A percentile compares a stretch with the other conserved stretches of the same genome.
These are phyloP conservation scores for Eueremaeus valkanovi DNA, from an alignment of 2,888 invertebrate species.

Conservation along the genomic window DNA sequence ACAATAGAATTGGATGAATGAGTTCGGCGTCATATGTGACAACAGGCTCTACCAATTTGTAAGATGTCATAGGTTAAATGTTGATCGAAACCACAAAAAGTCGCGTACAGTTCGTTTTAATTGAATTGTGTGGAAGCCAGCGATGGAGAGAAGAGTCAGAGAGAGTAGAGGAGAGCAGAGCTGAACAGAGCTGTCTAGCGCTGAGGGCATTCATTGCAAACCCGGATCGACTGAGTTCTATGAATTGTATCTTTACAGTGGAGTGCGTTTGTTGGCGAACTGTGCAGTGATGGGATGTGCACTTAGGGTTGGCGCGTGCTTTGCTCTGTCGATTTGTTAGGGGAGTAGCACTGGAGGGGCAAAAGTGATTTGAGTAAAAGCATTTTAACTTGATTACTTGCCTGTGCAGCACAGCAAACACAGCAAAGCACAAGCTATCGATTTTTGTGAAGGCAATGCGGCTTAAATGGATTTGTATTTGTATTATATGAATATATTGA, in stretches of 20 bases:
- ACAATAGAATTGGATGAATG: neutral
- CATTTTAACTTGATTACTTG: slow-evolving; percentile 44
- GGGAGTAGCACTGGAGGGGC: slow-evolving; percentile 28
- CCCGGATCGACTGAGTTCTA: neutral
- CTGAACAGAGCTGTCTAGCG: neutral
- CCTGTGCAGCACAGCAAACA: neutral
- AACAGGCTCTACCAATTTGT: slow-evolving; percentile 31
- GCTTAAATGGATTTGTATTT: slow-evolving; percentile 19
- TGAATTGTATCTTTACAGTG: neutral
- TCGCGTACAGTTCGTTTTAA: slow-evolving; percentile 5
- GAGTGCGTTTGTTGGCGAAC: slow-evolving; percentile 4
- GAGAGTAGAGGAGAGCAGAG: neutral
- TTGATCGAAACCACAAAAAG: slow-evolving; percentile 24
- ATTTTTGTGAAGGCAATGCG: slow-evolving; percentile 3
- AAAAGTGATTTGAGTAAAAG: slow-evolving; percentile 45
- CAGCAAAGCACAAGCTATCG: neutral
- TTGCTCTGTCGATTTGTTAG: slow-evolving; percentile 31
- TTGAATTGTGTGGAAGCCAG: slow-evolving; percentile 31
- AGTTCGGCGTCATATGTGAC: too few relatives aligned
- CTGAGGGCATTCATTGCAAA: neutral
- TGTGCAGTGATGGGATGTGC: slow-evolving; percentile 25
- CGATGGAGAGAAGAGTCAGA: too few relatives aligned
- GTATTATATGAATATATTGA: too few relatives aligned
- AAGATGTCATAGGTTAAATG: slow-evolving; percentile 20
- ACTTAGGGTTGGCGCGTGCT: slow-evolving; percentile 16